Conservation (phyloP, 1,140 invertebrate genomes). For the Rhagoletis zephyria region DNA sequence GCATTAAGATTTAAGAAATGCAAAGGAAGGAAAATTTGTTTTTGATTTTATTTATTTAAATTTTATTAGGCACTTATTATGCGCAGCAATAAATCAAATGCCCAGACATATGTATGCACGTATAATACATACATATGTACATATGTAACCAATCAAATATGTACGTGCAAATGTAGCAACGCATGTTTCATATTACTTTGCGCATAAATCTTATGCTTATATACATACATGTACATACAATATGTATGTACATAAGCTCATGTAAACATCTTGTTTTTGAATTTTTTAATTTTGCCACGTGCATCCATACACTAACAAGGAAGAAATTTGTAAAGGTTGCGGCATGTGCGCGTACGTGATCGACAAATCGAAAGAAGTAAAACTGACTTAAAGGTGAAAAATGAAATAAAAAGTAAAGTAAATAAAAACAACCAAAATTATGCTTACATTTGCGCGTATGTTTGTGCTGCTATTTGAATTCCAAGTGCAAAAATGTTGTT, state of each 20-base stretch:
- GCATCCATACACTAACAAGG: neutral
- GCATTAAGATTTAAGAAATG: neutral
- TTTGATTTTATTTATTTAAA: neutral
- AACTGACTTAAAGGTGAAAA: no score
- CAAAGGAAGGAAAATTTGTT: constrained; percentile 16
- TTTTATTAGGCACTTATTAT: neutral
- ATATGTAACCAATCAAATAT: neutral
- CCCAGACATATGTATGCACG: neutral
- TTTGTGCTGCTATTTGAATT: no score
- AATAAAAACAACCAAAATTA: no score
- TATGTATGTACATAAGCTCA: neutral
- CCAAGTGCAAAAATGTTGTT: no score
- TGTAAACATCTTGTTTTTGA: neutral
- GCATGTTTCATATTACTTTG: no score
- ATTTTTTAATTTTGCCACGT: neutral
- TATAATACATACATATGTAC: neutral
- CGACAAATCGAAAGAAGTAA: no score
- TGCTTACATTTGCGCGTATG: no score
- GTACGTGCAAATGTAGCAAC: neutral
- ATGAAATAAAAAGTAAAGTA: no score
- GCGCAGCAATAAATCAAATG: neutral
- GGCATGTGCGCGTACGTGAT: neutral
- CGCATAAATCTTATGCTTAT: no score
- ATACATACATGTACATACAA: neutral
- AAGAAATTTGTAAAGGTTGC: neutral